phyloP scores from a whole-genome alignment of 2,888 invertebrate genomes.

The Entomobrya multifasciata region DNA sequence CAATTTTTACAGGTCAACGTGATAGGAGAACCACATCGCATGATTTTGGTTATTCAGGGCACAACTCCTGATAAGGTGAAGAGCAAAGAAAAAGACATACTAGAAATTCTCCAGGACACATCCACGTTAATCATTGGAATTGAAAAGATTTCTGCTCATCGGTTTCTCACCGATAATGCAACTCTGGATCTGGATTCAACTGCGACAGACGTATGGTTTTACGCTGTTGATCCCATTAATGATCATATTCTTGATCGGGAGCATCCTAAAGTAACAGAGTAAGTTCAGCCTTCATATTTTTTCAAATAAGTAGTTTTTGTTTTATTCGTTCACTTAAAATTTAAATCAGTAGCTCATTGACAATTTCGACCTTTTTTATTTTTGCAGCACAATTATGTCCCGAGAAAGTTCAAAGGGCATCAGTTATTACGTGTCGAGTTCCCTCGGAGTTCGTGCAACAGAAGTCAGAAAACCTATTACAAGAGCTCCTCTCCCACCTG shows the following conservation, averaged over 20 bases:
- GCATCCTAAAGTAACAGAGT: constrained; percentile 87
- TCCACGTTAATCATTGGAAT: constrained; percentile 90
- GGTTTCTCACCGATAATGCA: constrained; percentile 88
- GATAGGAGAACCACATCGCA: constrained; percentile 88
- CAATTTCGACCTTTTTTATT: constrained; percentile 8
- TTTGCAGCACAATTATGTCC: constrained; percentile 84
- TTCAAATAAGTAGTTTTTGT: no score
- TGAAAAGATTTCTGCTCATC: constrained; percentile 90
- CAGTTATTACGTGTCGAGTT: constrained; percentile 86
- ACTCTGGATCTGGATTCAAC: constrained; percentile 86
- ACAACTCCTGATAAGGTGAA: constrained; percentile 87
- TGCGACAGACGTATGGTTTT: constrained; percentile 94
- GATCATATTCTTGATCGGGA: constrained; percentile 89
- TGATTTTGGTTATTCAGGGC: constrained; percentile 89
- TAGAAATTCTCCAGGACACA: constrained; percentile 86
- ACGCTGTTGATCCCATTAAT: constrained; percentile 89
- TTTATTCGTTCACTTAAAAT: not conserved
- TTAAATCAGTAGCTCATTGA: not conserved
- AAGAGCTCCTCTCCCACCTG: constrained; percentile 80
- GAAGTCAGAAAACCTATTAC: constrained; percentile 85
- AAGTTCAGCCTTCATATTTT: no score
- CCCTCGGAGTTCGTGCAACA: constrained; percentile 86
- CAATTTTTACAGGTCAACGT: constrained; percentile 86
- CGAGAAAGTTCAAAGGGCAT: constrained; percentile 86
- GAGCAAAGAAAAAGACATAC: constrained; percentile 84